Evolutionary conservation across 2,797 vertebrate species (phyloP).

Genomic region (Acanthiza pusilla): DNA sequence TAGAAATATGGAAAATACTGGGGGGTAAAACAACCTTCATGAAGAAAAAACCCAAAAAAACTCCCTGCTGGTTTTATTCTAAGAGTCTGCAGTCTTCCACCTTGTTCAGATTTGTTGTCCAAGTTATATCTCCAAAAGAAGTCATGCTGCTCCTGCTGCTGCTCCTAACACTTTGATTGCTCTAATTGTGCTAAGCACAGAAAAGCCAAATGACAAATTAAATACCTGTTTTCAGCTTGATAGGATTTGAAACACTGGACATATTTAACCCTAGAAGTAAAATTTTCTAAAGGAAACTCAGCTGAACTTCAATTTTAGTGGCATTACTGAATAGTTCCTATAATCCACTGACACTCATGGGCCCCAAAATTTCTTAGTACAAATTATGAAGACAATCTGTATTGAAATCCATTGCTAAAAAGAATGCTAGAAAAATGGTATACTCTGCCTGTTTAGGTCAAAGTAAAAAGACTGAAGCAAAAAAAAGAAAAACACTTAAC

Average conservation of each 20-base stretch:
- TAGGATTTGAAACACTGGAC: conserved; percentile 35
- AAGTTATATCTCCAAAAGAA: background rate
- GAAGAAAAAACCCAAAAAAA: background rate
- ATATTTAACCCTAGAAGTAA: conserved; percentile 41
- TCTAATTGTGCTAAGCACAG: conserved; percentile 45
- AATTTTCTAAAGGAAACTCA: conserved; percentile 32
- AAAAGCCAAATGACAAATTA: conserved; percentile 36
- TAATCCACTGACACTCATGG: background rate
- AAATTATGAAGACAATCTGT: background rate
- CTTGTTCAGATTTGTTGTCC: conserved; percentile 7
- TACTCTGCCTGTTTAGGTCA: background rate
- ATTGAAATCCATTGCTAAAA: background rate
- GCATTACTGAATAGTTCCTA: background rate
- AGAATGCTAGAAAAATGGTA: background rate
- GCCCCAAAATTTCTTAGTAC: background rate
- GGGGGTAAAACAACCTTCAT: background rate
- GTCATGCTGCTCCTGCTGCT: conserved; percentile 10
- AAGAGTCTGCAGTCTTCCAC: conserved; percentile 10
- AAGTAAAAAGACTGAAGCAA: background rate
- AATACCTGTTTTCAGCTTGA: conserved; percentile 50
- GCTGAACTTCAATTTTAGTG: background rate
- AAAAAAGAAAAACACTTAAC: background rate
- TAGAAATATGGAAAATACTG: background rate
- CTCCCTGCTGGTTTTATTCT: background rate
- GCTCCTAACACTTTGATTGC: conserved; percentile 4